Conservation (phyloP, 2,113 vertebrate species). For the Myocastor coypus region DNA sequence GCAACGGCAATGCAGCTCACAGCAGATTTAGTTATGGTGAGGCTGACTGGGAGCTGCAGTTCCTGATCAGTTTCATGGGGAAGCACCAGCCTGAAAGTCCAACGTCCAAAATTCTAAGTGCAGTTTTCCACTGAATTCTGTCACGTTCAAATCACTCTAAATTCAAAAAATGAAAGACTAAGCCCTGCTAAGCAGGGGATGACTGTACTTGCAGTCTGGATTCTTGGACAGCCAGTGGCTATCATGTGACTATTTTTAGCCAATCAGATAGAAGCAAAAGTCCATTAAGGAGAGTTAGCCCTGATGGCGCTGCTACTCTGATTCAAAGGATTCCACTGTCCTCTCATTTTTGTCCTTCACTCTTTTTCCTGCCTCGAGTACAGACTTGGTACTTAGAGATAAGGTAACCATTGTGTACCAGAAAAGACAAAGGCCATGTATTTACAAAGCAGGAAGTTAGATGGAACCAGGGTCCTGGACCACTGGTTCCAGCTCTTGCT, state of each 20-base stretch:
- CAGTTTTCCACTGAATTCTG: background rate
- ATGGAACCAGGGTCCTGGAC: background rate
- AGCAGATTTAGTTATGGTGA: background rate
- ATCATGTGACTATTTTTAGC: slow-evolving; percentile 1
- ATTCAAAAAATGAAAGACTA: background rate
- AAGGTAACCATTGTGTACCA: background rate
- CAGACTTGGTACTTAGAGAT: background rate
- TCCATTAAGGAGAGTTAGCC: background rate
- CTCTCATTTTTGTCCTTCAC: background rate
- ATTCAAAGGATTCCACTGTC: background rate
- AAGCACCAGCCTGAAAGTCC: background rate
- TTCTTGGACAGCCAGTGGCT: background rate
- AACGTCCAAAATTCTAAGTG: background rate
- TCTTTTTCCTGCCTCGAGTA: background rate
- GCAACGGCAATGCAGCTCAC: background rate
- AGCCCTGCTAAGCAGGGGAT: background rate
- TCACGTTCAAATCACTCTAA: background rate
- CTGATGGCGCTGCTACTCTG: background rate
- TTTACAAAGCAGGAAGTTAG: background rate
- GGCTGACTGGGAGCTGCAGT: background rate
- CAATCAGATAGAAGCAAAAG: slow-evolving; percentile 26
- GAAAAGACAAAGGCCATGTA: background rate
- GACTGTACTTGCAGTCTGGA: background rate
- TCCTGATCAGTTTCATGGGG: background rate
- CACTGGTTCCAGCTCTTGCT: background rate